Evolutionary conservation across 2,113 vertebrate species (phyloP).

Genomic region (Platycercus adscitus): DNA sequence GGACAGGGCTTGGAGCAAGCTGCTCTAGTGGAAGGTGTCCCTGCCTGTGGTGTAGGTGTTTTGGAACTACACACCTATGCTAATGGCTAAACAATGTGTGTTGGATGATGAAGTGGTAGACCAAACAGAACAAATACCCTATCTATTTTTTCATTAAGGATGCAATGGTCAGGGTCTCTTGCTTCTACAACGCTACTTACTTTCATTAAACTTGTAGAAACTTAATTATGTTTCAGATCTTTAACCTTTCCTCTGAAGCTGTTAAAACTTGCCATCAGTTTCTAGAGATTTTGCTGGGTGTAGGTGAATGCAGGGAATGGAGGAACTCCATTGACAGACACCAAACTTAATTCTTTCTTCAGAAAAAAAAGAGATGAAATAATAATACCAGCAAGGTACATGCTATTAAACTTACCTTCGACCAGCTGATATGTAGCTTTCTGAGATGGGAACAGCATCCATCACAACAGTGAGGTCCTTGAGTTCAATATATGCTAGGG

Average conservation of each 20-base stretch:
- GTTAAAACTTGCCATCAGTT: neutral
- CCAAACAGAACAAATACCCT: neutral
- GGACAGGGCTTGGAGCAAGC: fast-evolving
- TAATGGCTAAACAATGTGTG: neutral
- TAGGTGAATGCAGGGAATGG: neutral
- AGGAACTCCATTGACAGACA: neutral
- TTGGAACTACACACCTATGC: neutral
- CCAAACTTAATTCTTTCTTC: neutral
- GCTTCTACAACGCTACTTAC: neutral
- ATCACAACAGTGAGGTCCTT: neutral
- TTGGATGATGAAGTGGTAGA: neutral
- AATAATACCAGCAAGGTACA: neutral
- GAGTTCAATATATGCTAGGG: neutral
- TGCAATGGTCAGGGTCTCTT: neutral
- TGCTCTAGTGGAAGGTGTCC: fast-evolving
- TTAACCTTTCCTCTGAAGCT: neutral
- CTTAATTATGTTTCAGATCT: neutral
- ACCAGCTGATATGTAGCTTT: neutral
- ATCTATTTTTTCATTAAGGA: neutral
- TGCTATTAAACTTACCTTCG: neutral
- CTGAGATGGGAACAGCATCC: fast-evolving
- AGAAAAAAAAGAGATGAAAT: neutral
- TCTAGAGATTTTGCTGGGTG: neutral
- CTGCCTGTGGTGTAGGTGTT: neutral
- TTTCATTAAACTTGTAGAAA: neutral